Percentiles rank a stretch among this genome's conserved stretches.
These are phyloP conservation scores for Anthoscopus minutus DNA, from an alignment of 2,113 vertebrate genomes.

Conservation along the genomic window DNA sequence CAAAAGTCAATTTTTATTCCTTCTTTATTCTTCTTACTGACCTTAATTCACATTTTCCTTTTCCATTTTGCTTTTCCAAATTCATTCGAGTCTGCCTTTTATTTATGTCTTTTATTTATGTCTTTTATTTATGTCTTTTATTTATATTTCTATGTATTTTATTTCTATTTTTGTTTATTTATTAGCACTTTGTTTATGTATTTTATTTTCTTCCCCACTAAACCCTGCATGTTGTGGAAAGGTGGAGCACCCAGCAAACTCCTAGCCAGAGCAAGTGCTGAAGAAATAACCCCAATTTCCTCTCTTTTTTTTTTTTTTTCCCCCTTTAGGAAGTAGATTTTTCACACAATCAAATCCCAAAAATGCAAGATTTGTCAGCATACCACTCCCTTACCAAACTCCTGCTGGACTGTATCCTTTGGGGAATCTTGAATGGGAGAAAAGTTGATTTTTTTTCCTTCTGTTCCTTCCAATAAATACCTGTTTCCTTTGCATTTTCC, in stretches of 20 bases:
- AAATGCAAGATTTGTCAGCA: conserved; percentile 81
- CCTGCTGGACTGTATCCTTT: conserved; percentile 92
- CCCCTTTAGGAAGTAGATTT: conserved; percentile 84
- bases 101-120: neutral
- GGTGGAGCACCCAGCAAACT: neutral
- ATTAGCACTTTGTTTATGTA: neutral
- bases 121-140: neutral
- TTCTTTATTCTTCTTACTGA: neutral
- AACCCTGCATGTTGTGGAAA: neutral
- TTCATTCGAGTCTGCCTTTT: neutral
- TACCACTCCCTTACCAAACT: conserved; percentile 77
- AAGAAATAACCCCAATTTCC: neutral
- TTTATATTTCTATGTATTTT: neutral
- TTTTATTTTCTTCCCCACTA: neutral
- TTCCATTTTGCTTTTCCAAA: neutral
- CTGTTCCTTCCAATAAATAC: neutral
- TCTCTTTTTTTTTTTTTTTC: neutral
- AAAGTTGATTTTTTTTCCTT: neutral
- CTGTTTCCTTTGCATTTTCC: neutral
- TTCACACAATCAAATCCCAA: conserved; percentile 81
- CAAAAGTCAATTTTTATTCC: neutral
- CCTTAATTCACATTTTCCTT: neutral
- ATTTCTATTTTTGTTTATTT: neutral
- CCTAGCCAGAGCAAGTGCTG: neutral
- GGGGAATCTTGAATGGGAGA: neutral